Evolutionary conservation across 2,888 invertebrate species (phyloP), one percentile per base, ranked within the genome.

Genomic region (Melanchra persicariae): DNA sequence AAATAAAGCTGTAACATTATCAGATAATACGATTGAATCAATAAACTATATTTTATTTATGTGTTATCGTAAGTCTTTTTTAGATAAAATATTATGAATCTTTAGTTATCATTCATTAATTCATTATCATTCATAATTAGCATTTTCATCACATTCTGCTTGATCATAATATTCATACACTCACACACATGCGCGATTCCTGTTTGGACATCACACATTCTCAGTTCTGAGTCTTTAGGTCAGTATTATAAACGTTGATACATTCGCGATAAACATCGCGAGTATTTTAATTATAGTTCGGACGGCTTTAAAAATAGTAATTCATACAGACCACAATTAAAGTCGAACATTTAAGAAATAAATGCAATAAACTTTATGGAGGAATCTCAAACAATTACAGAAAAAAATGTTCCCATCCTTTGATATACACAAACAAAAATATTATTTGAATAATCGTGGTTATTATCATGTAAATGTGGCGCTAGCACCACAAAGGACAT

Each of bases 401-500:
- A 69, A 80, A 87, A 87, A 88, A 85, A 77, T 70, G 58, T 80
- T 85, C 85, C 75, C 76, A 86, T 82, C 87, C 79, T 89, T 88
- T 87, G 70, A 85, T 78, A 81, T 82, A 83, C 77, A 87, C 75
- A 88, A 87, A 89, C 81, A 87, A 77, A 87, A 84, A 86, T 84
- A 88, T 79, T 87, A 89, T 91, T 88, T 91, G 87, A 91, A 91
- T 92, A 92, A 91, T 91, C 87, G 81, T 78, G 54, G 64, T 84
- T 85, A 93, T 94, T 94, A 93, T 92, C 87, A 94, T 94, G 92
- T 91, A 92, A 94, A 94, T 94, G 77, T 82, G 94, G 93, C 94
- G 93, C 93, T 93, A 89, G 87, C 64, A 71, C 77, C 76, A 87
- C 87, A 90, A 91, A 91, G 89, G 88, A 89, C 83, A 86, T 88